These are phyloP conservation scores for Oxystoma pomonae DNA, from an alignment of 2,888 invertebrate genomes.

Conservation along the genomic window DNA sequence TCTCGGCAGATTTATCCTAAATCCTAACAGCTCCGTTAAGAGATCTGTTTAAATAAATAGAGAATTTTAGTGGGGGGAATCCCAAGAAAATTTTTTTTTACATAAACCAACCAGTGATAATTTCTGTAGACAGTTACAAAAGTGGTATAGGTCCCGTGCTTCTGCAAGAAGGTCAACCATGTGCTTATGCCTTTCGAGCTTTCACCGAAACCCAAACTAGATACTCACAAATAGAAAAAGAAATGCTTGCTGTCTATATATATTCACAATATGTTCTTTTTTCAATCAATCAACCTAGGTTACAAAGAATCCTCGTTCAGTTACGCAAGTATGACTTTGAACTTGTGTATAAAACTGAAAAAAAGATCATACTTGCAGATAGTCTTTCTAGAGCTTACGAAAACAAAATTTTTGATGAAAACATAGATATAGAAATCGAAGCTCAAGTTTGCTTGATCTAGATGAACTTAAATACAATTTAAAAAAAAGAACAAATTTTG, in stretches of 20 bases:
- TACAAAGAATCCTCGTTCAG: conserved; percentile 24
- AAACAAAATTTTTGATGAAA: background rate
- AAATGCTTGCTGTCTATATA: too few species aligned
- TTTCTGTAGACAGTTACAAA: too few species aligned
- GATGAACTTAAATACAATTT: conserved; percentile 4
- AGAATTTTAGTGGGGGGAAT: background rate
- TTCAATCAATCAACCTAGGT: conserved; percentile 21
- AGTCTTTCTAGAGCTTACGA: conserved; percentile 8
- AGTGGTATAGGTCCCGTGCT: too few species aligned
- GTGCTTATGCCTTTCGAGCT: conserved; percentile 31
- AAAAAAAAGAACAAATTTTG: too few species aligned
- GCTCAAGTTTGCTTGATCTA: background rate
- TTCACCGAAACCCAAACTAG: conserved; percentile 28
- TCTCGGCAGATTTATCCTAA: background rate
- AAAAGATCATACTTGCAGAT: conserved; percentile 17
- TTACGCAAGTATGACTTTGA: conserved; percentile 20
- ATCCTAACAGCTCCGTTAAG: background rate
- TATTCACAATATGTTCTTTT: conserved; percentile 30
- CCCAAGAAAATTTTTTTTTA: conserved; percentile 6
- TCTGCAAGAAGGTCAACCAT: too few species aligned
- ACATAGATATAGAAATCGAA: background rate
- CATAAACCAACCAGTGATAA: too few species aligned
- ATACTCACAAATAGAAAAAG: too few species aligned
- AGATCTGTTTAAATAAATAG: background rate
- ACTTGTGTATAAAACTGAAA: conserved; percentile 21